These are phyloP conservation scores for Tricholauxania praeusta DNA, from an alignment of 2,888 invertebrate species.

Conservation along the genomic window DNA sequence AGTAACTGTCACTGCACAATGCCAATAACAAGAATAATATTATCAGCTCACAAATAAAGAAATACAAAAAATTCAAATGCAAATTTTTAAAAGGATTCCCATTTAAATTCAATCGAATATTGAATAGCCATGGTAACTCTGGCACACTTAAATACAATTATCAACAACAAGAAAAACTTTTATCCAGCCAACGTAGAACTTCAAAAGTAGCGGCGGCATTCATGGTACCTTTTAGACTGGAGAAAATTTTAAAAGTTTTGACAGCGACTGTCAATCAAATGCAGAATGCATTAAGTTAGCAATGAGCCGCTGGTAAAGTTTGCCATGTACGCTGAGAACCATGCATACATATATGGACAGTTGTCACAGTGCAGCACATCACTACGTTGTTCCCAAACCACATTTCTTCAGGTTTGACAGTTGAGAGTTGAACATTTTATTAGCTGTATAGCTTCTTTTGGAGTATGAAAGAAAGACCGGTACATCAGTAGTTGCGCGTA, in stretches of 20 bases:
- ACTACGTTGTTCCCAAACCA: too few species aligned
- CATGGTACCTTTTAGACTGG: neutral
- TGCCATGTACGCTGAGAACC: too few species aligned
- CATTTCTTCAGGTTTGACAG: too few species aligned
- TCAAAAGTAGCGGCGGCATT: neutral
- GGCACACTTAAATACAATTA: neutral
- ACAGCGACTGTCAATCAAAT: slow-evolving; percentile 14
- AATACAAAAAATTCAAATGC: slow-evolving; percentile 4
- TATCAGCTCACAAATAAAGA: too few species aligned
- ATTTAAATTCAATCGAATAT: slow-evolving; percentile 55
- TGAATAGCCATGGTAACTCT: neutral
- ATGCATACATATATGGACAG: too few species aligned
- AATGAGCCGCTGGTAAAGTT: too few species aligned
- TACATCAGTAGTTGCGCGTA: slow-evolving; percentile 5
- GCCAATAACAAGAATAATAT: too few species aligned
- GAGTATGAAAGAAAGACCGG: neutral
- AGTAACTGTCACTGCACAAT: neutral
- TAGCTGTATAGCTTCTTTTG: too few species aligned
- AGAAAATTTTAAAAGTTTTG: neutral
- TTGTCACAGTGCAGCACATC: too few species aligned
- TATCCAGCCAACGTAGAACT: neutral
- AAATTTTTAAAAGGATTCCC: slow-evolving; percentile 57
- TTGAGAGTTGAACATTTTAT: too few species aligned
- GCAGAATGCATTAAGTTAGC: too few species aligned
- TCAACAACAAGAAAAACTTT: neutral